Evolutionary conservation across 2,797 vertebrate genomes (phyloP).

Genomic region (Masticophis lateralis): DNA sequence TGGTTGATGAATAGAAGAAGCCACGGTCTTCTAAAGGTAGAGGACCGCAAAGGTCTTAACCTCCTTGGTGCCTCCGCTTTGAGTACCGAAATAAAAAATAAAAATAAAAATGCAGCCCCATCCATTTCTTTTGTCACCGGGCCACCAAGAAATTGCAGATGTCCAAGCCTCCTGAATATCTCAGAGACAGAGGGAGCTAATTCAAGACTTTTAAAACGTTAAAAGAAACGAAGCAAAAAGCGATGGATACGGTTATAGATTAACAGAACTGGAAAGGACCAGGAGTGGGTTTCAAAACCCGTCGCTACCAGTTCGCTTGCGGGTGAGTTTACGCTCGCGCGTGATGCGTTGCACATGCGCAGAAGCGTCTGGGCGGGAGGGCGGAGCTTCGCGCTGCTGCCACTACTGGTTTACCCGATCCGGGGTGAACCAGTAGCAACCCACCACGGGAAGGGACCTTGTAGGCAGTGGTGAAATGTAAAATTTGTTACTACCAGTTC

Average conservation of each 20-base stretch:
- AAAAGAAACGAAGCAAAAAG: background rate
- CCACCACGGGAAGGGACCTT: too few relatives aligned
- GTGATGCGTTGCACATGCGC: too few relatives aligned
- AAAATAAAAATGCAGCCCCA: background rate
- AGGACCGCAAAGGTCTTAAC: conserved; percentile 38
- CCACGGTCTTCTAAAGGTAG: conserved; percentile 33
- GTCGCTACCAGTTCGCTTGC: too few relatives aligned
- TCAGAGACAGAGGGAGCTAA: conserved; percentile 25
- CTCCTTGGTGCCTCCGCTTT: conserved; percentile 27
- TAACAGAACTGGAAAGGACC: too few relatives aligned
- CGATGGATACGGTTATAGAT: background rate
- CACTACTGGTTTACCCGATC: too few relatives aligned
- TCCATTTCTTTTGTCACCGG: conserved; percentile 36
- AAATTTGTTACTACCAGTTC: too few relatives aligned
- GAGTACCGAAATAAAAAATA: background rate
- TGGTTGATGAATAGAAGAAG: conserved; percentile 40
- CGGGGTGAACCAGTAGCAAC: too few relatives aligned
- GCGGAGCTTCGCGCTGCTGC: too few relatives aligned
- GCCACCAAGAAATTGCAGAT: conserved; percentile 11
- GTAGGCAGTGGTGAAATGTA: too few relatives aligned
- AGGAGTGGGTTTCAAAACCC: too few relatives aligned
- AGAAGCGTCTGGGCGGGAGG: too few relatives aligned
- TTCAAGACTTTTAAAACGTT: background rate
- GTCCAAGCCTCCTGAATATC: background rate
- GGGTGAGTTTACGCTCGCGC: too few relatives aligned